phyloP scores from a whole-genome alignment of 2,113 vertebrate species.

The Bubo blakistoni region DNA sequence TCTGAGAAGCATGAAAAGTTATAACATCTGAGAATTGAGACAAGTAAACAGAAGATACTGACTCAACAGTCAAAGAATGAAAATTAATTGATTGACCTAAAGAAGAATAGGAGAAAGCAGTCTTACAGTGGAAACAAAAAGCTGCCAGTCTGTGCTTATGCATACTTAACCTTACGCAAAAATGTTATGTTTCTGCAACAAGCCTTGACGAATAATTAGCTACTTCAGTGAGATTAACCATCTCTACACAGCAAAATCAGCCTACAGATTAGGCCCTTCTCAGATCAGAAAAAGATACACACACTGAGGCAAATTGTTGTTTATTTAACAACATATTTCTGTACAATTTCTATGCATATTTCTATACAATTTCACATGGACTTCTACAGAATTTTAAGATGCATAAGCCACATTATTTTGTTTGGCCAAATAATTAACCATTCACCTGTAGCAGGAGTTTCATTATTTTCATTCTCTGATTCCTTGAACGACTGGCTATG shows the following conservation, averaged over 20 bases:
- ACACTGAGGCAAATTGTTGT: neutral
- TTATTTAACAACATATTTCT: neutral
- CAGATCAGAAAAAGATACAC: neutral
- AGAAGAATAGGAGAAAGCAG: neutral
- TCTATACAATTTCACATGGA: neutral
- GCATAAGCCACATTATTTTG: neutral
- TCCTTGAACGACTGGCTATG: constrained; percentile 76
- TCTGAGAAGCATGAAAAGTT: neutral
- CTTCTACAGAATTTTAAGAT: neutral
- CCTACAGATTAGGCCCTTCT: neutral
- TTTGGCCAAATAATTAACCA: neutral
- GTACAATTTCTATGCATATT: neutral
- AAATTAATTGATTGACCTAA: neutral
- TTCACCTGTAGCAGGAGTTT: constrained; percentile 19
- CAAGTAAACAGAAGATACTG: neutral
- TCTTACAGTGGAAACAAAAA: neutral
- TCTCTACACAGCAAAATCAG: neutral
- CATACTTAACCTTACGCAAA: neutral
- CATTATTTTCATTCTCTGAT: constrained; percentile 66
- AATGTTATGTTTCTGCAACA: neutral
- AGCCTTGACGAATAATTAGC: neutral
- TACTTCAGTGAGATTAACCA: neutral
- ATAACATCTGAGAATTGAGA: neutral
- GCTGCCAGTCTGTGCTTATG: neutral
- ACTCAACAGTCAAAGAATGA: neutral